Evolutionary conservation across 2,113 vertebrate species (phyloP).

Genomic region (Platysteira castanea): DNA sequence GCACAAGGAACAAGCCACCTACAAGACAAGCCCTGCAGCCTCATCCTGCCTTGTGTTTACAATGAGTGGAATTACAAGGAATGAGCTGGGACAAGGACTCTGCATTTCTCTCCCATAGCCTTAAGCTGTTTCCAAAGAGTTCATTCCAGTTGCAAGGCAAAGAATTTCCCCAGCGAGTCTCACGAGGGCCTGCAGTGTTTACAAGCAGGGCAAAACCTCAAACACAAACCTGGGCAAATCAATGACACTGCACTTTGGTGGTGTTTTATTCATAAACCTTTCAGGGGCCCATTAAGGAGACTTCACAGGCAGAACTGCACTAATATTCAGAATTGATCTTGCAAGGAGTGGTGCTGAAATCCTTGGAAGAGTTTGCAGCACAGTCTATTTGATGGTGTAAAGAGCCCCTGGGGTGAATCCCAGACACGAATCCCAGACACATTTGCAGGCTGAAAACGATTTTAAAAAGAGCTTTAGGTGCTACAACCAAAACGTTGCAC

Average conservation of each 20-base stretch:
- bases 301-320: not conserved
- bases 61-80: too few species aligned
- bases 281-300: slow-evolving; percentile 49
- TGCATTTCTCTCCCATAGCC: not conserved
- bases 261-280: slow-evolving; percentile 65
- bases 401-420: not conserved
- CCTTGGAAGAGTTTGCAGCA: not conserved
- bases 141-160: slow-evolving; percentile 14
- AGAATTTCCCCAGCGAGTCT: not conserved
- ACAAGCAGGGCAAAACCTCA: slow-evolving; percentile 23
- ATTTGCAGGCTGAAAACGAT: not conserved
- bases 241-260: slow-evolving; percentile 22
- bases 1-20: not conserved
- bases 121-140: slow-evolving; percentile 6
- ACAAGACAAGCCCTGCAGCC: not conserved
- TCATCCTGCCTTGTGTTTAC: not conserved
- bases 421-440: not conserved
- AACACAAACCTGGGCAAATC: slow-evolving; percentile 15
- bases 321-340: not conserved
- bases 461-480: not conserved
- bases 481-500: not conserved
- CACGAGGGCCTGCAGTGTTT: not conserved
- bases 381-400: not conserved
- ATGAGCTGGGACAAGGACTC: not conserved
- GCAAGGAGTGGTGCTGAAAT: not conserved